Evolutionary conservation across 23 tunicate species (phyloP).

Genomic region (Pegea sp.): DNA sequence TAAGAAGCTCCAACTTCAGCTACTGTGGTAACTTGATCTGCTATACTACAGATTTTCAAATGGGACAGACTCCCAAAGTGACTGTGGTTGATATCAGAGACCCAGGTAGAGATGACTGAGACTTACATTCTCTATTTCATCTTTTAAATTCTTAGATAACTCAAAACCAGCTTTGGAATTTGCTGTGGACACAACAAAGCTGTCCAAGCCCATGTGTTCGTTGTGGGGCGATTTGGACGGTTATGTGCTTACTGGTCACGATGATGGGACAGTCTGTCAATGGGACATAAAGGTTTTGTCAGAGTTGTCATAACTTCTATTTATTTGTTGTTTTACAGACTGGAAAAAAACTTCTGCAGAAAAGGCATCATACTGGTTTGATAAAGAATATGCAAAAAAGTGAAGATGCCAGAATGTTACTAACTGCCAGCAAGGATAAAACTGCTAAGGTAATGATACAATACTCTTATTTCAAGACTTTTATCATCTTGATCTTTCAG

Average conservation of each 20-base stretch:
- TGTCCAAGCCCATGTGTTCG: conserved; percentile 94
- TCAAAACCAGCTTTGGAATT: conserved; percentile 55
- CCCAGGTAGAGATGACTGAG: conserved; percentile 65
- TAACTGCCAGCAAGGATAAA: conserved; percentile 90
- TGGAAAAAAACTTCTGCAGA: conserved; percentile 31
- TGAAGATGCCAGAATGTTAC: conserved; percentile 62
- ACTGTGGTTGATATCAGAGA: conserved; percentile 61
- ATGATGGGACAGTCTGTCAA: conserved; percentile 78
- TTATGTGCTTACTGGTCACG: conserved; percentile 84
- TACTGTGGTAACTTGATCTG: conserved; percentile 78
- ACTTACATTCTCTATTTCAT: neutral
- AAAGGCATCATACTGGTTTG: conserved; percentile 28
- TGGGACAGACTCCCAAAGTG: conserved; percentile 66
- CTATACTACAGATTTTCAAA: conserved; percentile 71
- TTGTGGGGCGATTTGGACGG: conserved; percentile 87
- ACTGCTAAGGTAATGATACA: conserved; percentile 48
- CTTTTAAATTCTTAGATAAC: no score
- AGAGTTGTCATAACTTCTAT: neutral
- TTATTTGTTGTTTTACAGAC: conserved; percentile 16
- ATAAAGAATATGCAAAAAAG: conserved; percentile 91
- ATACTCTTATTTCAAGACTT: neutral
- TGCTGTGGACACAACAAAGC: conserved; percentile 26
- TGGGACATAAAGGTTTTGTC: conserved; percentile 51
- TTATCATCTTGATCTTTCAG: conserved; percentile 7
- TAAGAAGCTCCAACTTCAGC: conserved; percentile 62